Conservation (phyloP, 2,888 invertebrate genomes). For the Altica lythri region DNA sequence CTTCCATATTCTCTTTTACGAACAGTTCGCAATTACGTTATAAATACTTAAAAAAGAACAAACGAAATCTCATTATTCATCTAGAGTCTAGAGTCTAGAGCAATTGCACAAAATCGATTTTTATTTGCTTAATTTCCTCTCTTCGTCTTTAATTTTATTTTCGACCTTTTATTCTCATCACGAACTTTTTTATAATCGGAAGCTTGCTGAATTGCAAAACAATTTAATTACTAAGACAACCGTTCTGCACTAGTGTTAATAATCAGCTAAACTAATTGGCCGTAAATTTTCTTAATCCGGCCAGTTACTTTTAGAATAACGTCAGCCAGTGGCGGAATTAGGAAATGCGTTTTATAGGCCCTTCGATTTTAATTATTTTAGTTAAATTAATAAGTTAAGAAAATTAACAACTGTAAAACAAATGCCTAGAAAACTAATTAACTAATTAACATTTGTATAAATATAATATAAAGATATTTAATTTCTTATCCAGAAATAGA, state of each 20-base stretch:
- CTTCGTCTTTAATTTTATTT: neutral
- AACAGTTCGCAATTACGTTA: too few relatives aligned
- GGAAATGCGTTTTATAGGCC: too few relatives aligned
- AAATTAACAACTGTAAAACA: too few relatives aligned
- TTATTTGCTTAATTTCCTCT: neutral
- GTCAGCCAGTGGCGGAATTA: too few relatives aligned
- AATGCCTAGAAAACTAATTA: too few relatives aligned
- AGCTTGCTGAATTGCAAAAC: constrained; percentile 14
- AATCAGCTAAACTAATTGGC: constrained; percentile 8
- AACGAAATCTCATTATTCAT: neutral
- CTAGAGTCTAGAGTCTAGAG: neutral
- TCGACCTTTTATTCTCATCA: neutral
- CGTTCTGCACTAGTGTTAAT: constrained; percentile 1
- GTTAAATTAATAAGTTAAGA: too few relatives aligned
- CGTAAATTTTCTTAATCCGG: constrained; percentile 13
- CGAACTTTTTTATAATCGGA: constrained; percentile 9
- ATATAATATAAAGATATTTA: too few relatives aligned
- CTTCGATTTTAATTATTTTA: too few relatives aligned
- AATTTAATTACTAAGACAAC: constrained; percentile 12
- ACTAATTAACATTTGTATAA: too few relatives aligned
- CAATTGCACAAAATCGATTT: constrained; percentile 4
- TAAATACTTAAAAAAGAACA: neutral
- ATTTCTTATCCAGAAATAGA: too few relatives aligned
- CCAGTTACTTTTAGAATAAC: neutral
- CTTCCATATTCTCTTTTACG: too few relatives aligned